Conservation (phyloP, 2,797 vertebrate species). For the Pithecia hirsuta region DNA sequence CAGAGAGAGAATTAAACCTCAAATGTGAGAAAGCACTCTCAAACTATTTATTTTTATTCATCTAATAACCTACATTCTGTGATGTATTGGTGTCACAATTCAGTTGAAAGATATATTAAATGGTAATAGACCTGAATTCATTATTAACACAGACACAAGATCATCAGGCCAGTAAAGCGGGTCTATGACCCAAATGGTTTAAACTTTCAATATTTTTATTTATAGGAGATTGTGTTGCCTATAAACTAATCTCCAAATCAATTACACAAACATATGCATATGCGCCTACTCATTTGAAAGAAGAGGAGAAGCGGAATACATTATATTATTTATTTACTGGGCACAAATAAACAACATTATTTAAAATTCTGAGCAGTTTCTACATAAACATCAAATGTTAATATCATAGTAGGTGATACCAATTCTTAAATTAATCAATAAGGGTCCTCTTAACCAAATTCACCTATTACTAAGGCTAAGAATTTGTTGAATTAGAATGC, state of each 20-base stretch:
- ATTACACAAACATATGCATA: neutral
- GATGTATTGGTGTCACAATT: neutral
- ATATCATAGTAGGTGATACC: neutral
- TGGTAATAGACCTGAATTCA: slow-evolving; percentile 4
- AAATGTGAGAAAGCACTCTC: slow-evolving; percentile 50
- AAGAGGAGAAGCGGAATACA: neutral
- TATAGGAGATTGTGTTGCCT: neutral
- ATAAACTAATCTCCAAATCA: neutral
- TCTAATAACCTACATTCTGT: slow-evolving; percentile 49
- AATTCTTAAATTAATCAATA: neutral
- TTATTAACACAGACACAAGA: neutral
- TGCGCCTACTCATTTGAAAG: neutral
- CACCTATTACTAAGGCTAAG: neutral
- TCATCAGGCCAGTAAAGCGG: neutral
- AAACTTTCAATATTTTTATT: slow-evolving; percentile 49
- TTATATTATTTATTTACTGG: neutral
- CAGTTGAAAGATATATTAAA: slow-evolving; percentile 38
- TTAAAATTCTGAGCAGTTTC: neutral
- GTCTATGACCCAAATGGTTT: neutral
- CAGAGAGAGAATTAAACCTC: slow-evolving; percentile 68
- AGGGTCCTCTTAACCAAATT: neutral
- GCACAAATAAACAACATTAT: neutral
- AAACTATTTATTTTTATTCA: slow-evolving; percentile 57
- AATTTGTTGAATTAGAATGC: neutral
- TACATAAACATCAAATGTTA: slow-evolving; percentile 1